Conservation (phyloP, 2,888 invertebrate species). For the Synergus japonicus region DNA sequence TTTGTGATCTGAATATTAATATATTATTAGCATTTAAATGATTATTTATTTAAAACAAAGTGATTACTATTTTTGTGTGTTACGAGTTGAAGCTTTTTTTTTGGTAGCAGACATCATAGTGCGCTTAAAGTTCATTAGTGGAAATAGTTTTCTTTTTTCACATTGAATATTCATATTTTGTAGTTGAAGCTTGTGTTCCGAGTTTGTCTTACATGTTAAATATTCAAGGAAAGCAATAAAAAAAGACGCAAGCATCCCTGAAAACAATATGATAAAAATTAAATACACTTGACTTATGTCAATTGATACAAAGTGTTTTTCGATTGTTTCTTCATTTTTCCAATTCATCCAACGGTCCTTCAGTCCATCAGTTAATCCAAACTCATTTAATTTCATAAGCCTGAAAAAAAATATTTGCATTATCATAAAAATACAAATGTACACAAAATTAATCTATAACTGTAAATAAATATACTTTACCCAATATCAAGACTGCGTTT, state of each 20-base stretch:
- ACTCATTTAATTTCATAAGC: conserved; percentile 48
- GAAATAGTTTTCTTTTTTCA: neutral
- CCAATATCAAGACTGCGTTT: conserved; percentile 52
- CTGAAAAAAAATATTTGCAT: conserved; percentile 37
- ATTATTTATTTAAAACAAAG: no score
- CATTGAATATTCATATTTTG: neutral
- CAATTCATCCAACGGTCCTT: conserved; percentile 49
- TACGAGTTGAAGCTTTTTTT: no score
- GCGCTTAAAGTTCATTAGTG: neutral
- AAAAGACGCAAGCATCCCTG: conserved; percentile 37
- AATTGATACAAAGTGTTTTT: conserved; percentile 48
- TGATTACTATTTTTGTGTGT: no score
- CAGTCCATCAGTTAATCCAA: conserved; percentile 47
- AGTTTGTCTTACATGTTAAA: neutral
- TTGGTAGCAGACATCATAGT: neutral
- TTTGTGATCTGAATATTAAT: no score
- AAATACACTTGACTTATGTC: conserved; percentile 46
- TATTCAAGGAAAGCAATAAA: conserved; percentile 45
- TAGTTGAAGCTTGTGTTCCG: neutral
- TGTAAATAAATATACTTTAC: conserved; percentile 26
- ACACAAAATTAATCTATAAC: no score
- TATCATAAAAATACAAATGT: no score
- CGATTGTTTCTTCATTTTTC: conserved; percentile 41
- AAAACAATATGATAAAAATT: conserved; percentile 41
- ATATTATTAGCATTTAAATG: no score